Evolutionary conservation across 2,113 vertebrate genomes (phyloP).

Genomic region (Gopherus evgoodei): DNA sequence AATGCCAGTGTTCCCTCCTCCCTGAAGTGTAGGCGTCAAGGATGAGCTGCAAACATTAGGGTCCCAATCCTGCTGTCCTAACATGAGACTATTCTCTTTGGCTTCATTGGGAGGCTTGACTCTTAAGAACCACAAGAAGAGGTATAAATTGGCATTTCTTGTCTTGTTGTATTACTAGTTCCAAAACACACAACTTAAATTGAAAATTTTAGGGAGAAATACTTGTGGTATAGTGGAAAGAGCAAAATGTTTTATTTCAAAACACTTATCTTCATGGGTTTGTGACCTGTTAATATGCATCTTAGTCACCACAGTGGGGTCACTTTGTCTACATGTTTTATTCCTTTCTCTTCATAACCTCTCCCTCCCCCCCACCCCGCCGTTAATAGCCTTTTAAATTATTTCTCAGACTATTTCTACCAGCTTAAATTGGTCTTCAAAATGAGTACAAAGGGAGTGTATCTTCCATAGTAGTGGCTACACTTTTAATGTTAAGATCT

Average conservation of each 20-base stretch:
- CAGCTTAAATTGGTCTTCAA: neutral
- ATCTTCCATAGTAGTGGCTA: neutral
- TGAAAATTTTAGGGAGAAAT: neutral
- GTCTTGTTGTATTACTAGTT: neutral
- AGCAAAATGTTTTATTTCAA: neutral
- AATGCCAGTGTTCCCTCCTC: neutral
- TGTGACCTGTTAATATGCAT: neutral
- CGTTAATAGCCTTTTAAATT: neutral
- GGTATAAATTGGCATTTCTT: neutral
- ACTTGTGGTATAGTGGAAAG: neutral
- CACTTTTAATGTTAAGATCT: neutral
- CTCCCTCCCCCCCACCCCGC: no score
- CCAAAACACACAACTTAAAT: neutral
- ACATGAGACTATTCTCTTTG: fast-evolving
- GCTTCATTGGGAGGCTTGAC: neutral
- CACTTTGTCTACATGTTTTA: neutral
- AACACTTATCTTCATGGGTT: neutral
- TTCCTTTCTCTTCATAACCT: neutral
- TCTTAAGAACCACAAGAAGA: neutral
- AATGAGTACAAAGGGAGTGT: neutral
- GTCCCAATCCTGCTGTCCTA: neutral
- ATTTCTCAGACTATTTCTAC: neutral
- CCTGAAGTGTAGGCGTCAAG: neutral
- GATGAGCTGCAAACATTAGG: neutral
- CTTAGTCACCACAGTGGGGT: neutral